Conservation (phyloP, 2,888 invertebrate genomes). For the Athrips mouffetella region DNA sequence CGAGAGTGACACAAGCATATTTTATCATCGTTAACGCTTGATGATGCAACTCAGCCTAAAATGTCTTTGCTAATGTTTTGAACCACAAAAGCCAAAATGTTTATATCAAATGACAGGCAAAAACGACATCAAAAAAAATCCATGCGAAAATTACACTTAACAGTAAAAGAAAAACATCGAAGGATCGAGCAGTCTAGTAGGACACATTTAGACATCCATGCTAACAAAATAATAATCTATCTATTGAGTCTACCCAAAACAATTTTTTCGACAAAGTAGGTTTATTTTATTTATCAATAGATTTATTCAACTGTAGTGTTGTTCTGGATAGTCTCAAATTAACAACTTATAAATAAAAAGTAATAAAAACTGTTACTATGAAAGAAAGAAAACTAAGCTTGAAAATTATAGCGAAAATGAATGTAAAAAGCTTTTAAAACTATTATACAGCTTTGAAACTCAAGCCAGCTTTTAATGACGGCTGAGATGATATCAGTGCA, state of each 20-base stretch:
- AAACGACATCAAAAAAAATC: conserved; percentile 60
- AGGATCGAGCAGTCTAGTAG: conserved; percentile 63
- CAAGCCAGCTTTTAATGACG: conserved; percentile 59
- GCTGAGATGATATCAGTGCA: conserved; percentile 55
- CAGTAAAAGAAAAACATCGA: conserved; percentile 43
- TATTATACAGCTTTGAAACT: conserved; percentile 68
- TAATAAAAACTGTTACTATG: conserved; percentile 58
- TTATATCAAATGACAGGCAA: conserved; percentile 53
- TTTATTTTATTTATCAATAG: not conserved
- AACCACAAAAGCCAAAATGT: conserved; percentile 24
- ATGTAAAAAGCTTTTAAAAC: conserved; percentile 64
- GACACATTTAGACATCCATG: conserved; percentile 63
- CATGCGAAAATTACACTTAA: conserved; percentile 54
- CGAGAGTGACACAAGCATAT: no score
- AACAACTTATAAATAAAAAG: conserved; percentile 29
- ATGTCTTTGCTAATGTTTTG: not conserved
- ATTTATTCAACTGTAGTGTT: not conserved
- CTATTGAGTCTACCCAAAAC: conserved; percentile 17
- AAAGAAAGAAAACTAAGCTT: conserved; percentile 60
- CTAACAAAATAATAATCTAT: conserved; percentile 46
- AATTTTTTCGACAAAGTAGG: not conserved
- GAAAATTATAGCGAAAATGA: conserved; percentile 61
- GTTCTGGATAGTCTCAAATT: conserved; percentile 4
- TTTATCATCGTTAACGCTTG: no score
- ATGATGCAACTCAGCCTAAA: not conserved